phyloP scores from a whole-genome alignment of 2,113 vertebrate genomes.

The Cyphomyrus discorhynchus region DNA sequence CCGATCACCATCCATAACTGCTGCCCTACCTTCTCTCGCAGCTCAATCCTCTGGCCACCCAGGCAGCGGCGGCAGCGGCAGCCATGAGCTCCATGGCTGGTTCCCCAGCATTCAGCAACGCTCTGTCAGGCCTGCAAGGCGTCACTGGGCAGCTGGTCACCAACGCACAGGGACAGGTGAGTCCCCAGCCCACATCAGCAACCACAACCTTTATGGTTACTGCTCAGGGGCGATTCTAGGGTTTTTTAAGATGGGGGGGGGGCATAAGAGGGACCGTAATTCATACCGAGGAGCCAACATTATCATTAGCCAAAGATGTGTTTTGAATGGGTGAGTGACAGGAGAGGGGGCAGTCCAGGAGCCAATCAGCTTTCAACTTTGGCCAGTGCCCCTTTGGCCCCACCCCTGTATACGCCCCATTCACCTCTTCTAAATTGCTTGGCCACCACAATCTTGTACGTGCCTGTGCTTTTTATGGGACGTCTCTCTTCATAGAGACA shows the following conservation, averaged over 20 bases:
- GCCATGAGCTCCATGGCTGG: constrained; percentile 89
- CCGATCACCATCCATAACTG: not conserved
- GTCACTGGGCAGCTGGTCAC: constrained; percentile 95
- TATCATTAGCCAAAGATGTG: not conserved
- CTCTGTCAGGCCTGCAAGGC: constrained; percentile 90
- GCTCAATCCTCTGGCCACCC: constrained; percentile 93
- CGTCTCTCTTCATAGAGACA: not conserved
- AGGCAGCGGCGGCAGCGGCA: constrained; percentile 82
- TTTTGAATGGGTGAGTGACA: not conserved
- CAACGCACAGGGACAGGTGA: constrained; percentile 99
- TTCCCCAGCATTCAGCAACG: constrained; percentile 89
- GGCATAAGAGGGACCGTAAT: not conserved
- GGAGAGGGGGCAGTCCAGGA: not conserved
- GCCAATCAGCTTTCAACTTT: not conserved
- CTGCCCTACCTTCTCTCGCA: constrained; percentile 51
- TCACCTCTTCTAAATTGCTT: not conserved
- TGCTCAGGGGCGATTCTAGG: not conserved
- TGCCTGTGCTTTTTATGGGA: not conserved
- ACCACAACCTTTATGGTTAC: not conserved
- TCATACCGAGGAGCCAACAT: not conserved
- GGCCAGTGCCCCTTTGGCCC: not conserved
- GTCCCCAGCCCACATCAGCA: constrained; percentile 37
- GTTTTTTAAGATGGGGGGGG: not conserved
- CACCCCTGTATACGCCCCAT: not conserved
- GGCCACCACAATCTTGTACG: not conserved